Conservation (phyloP, 2,797 vertebrate species). For the Pseudotriccus pelzelni region DNA sequence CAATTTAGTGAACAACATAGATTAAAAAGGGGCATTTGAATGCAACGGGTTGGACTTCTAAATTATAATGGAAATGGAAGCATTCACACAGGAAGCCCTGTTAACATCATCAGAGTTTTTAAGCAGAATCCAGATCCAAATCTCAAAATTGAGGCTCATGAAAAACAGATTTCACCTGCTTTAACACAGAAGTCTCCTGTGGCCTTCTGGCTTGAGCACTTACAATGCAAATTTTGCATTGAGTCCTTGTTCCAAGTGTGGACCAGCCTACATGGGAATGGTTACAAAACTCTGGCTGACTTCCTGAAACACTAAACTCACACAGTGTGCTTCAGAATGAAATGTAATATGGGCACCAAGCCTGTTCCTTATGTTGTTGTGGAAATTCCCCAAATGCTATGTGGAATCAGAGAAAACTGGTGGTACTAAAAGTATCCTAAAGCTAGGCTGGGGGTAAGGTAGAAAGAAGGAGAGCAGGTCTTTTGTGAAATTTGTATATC, state of each 20-base stretch:
- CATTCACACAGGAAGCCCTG: neutral
- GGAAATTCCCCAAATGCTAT: neutral
- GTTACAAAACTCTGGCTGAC: neutral
- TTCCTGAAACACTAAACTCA: neutral
- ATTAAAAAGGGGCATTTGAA: neutral
- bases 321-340: neutral
- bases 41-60: neutral
- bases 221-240: neutral
- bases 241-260: neutral
- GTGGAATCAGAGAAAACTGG: neutral
- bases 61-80: neutral
- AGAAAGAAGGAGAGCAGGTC: neutral
- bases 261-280: neutral
- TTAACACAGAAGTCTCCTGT: neutral
- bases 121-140: neutral
- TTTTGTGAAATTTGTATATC: neutral
- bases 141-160: neutral
- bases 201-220: neutral
- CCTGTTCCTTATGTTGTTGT: neutral
- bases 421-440: neutral
- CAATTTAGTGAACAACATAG: neutral
- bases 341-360: neutral
- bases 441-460: fast-evolving
- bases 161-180: neutral
- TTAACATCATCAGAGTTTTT: neutral